Conservation (phyloP, 2,797 vertebrate species). For the Scyliorhinus canicula region DNA sequence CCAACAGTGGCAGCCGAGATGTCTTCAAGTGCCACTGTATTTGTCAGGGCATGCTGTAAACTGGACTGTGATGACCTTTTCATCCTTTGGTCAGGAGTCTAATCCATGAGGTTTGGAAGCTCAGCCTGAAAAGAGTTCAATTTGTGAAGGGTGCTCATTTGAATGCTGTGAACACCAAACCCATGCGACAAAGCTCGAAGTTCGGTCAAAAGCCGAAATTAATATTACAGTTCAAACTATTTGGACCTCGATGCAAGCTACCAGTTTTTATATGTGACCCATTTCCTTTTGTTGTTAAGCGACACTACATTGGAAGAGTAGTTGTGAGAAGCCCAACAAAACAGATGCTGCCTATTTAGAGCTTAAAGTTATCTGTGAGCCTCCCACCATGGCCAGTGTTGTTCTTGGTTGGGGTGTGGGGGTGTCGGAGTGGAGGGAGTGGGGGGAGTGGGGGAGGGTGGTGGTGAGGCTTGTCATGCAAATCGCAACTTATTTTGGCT, state of each 20-base stretch:
- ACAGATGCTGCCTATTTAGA: background rate
- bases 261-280: background rate
- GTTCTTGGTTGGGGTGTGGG: too few species aligned
- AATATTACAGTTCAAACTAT: background rate
- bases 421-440: background rate
- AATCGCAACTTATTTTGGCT: slow-evolving; percentile 32
- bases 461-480: slow-evolving; percentile 17
- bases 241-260: background rate
- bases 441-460: background rate
- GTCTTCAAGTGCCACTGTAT: background rate
- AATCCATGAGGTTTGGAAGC: background rate
- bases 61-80: background rate
- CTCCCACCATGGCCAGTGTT: background rate
- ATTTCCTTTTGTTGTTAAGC: background rate
- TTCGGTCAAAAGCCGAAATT: background rate
- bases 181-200: background rate
- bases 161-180: background rate
- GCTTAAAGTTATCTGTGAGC: background rate
- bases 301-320: background rate
- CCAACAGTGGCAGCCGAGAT: background rate
- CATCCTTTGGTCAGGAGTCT: background rate
- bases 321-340: background rate
- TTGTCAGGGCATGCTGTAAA: background rate
- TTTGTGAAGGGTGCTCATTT: background rate
- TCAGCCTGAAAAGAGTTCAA: background rate